Evolutionary conservation across 2,113 vertebrate species (phyloP), one percentile per base, ranked within the genome.

Genomic region (Eira barbara): DNA sequence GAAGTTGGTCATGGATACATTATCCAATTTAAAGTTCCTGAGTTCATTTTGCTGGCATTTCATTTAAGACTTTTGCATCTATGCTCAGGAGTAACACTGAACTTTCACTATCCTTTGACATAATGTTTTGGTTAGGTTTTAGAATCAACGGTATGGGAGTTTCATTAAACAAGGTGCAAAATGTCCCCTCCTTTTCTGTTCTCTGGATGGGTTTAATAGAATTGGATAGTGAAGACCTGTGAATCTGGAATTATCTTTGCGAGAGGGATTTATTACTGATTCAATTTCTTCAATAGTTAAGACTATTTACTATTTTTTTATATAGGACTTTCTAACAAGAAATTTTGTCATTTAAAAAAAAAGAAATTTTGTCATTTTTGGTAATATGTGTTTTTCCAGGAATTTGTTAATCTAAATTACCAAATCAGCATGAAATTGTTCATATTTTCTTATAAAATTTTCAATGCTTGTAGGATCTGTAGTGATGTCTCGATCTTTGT

Each of bases 41-140:
- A 29, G 29, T 92, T 91, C 39, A 14, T 67, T 63, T 94, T 97
- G 67, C 45, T 74, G 93, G 42, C 73, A 67, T 84, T 73, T 94
- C 42, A 57, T 20, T 84, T 71, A 36, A 20, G 25, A 93, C 15
- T 93, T 88, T 93, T 87, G 13, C 21, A n/a, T 71, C 31, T 93
- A 57, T 61, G 31, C 65, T 87, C 36, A 78, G 49, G 78, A 76
- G 12, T 73, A 17, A 90, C 17, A 84, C 1, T 55, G 27, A 91
- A 79, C 34, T 52, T 7, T 94, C 52, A n/a, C 52, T 90, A 79
- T 82, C 42, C 39, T 96, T 93, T 87, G 49, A 27, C 49, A 36
- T 47, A 78, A 97, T n/a, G 13, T 85, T 23, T 36, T 79, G 52
- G 55, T 91, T 39, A 61, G 36, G 21, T 88, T 73, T 78, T 83